A percentile compares a stretch with the other conserved stretches of the same genome.
Conservation (phyloP, 2,797 vertebrate species). For the Tragelaphus eurycerus region DNA sequence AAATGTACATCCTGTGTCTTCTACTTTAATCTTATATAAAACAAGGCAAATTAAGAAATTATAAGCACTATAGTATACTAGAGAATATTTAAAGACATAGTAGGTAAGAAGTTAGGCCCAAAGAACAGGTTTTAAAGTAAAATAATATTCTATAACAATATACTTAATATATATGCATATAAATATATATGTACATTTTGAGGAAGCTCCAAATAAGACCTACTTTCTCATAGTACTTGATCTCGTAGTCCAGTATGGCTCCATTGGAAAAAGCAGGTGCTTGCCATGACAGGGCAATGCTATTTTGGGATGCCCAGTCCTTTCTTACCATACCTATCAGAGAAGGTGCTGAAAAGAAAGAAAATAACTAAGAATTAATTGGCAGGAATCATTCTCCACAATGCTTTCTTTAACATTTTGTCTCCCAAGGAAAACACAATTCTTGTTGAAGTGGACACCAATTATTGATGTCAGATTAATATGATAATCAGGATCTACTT, state of each 20-base stretch:
- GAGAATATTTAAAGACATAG: conserved; percentile 11
- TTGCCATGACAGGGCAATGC: conserved; percentile 97
- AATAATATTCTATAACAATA: conserved; percentile 37
- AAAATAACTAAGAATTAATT: conserved; percentile 84
- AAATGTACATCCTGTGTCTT: not conserved
- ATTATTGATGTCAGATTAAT: not conserved
- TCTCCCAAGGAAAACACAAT: conserved; percentile 27
- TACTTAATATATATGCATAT: not conserved
- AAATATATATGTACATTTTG: not conserved
- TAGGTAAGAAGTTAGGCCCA: not conserved
- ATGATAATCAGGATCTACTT: not conserved
- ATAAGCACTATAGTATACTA: conserved; percentile 34
- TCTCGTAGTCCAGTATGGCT: conserved; percentile 94
- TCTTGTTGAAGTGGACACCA: not conserved
- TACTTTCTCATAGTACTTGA: conserved; percentile 99
- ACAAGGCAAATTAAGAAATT: conserved; percentile 50
- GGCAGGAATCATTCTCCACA: conserved; percentile 49
- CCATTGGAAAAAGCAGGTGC: conserved; percentile 90
- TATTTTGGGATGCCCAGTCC: conserved; percentile 97
- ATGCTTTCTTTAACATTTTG: not conserved
- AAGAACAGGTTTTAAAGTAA: conserved; percentile 34
- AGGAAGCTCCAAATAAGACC: conserved; percentile 80
- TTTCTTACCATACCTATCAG: conserved; percentile 93
- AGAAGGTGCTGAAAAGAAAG: conserved; percentile 90
- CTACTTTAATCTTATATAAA: conserved; percentile 45